Evolutionary conservation across 2,888 invertebrate genomes (phyloP).

Genomic region (Drosophila borborema): DNA sequence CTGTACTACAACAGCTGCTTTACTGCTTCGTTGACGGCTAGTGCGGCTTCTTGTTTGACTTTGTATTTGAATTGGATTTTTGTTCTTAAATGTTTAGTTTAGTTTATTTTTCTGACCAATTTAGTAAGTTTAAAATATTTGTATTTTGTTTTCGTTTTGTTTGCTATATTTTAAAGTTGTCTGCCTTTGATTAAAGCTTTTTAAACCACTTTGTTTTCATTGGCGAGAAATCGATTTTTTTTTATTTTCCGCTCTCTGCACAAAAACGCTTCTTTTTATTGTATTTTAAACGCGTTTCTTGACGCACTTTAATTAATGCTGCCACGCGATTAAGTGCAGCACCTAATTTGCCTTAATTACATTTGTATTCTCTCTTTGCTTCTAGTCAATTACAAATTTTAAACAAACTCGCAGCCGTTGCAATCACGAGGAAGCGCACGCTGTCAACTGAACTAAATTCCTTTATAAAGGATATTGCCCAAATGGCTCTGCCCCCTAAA

Average conservation of each 20-base stretch:
- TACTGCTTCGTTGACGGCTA: not conserved
- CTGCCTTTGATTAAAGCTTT: slow-evolving; percentile 25
- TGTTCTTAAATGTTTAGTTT: slow-evolving; percentile 9
- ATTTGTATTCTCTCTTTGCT: slow-evolving; percentile 20
- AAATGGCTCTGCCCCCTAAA: slow-evolving; percentile 44
- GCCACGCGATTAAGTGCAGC: not conserved
- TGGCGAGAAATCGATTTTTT: slow-evolving; percentile 75
- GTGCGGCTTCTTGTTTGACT: slow-evolving; percentile 43
- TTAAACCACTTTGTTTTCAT: slow-evolving; percentile 73
- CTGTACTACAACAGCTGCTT: not conserved
- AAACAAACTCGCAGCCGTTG: slow-evolving; percentile 46
- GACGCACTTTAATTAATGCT: slow-evolving; percentile 19
- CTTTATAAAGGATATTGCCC: slow-evolving; percentile 62
- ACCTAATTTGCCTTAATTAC: slow-evolving; percentile 20
- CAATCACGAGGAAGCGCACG: slow-evolving; percentile 71
- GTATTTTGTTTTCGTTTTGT: slow-evolving; percentile 8
- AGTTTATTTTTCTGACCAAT: slow-evolving; percentile 7
- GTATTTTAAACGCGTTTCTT: slow-evolving; percentile 20
- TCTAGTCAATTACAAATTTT: slow-evolving; percentile 20
- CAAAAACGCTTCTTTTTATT: slow-evolving; percentile 23
- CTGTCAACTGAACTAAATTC: slow-evolving; percentile 78
- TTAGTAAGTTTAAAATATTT: slow-evolving; percentile 26
- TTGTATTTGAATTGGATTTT: slow-evolving; percentile 9
- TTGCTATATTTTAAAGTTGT: not conserved
- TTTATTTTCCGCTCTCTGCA: slow-evolving; percentile 56